phyloP scores from a whole-genome alignment of 1,140 invertebrate species.

The Mactra quadrangularis region DNA sequence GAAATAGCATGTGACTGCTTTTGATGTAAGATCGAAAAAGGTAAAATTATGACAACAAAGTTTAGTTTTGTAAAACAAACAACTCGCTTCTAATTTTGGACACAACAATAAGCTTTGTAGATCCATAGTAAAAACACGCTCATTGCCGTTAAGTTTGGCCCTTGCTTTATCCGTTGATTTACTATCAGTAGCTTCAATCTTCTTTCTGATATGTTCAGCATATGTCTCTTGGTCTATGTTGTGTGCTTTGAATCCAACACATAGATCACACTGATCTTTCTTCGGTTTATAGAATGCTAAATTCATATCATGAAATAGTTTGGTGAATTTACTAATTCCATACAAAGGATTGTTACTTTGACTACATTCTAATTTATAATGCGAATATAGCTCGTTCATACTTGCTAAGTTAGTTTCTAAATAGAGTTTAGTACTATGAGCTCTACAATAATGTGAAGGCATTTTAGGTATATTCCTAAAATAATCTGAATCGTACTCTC shows the following conservation, averaged over 20 bases:
- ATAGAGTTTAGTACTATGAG: slow-evolving; percentile 14
- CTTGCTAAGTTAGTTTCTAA: slow-evolving; percentile 20
- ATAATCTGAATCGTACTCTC: slow-evolving; percentile 6
- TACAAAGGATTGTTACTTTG: background rate
- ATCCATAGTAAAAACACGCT: slow-evolving; percentile 38
- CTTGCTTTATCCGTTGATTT: slow-evolving; percentile 22
- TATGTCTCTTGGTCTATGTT: slow-evolving; percentile 18
- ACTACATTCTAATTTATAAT: background rate
- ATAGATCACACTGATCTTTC: slow-evolving; percentile 51
- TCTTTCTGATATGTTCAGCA: slow-evolving; percentile 23
- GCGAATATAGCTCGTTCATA: slow-evolving; percentile 19
- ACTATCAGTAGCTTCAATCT: background rate
- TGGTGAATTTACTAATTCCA: slow-evolving; percentile 19
- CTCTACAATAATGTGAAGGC: slow-evolving; percentile 45
- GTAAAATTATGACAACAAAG: slow-evolving; percentile 49
- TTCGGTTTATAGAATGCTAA: slow-evolving; percentile 37
- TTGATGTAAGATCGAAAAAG: background rate
- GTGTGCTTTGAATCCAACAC: slow-evolving; percentile 3
- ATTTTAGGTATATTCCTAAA: slow-evolving; percentile 15
- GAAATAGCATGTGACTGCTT: slow-evolving; percentile 20
- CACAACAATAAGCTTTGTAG: slow-evolving; percentile 38
- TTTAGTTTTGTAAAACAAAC: slow-evolving; percentile 43
- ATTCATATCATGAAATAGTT: slow-evolving; percentile 39
- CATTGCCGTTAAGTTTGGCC: background rate
- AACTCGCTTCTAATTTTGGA: slow-evolving; percentile 39